These are phyloP conservation scores for Pterocles burchelli DNA, from an alignment of 2,113 vertebrate species.

Conservation along the genomic window DNA sequence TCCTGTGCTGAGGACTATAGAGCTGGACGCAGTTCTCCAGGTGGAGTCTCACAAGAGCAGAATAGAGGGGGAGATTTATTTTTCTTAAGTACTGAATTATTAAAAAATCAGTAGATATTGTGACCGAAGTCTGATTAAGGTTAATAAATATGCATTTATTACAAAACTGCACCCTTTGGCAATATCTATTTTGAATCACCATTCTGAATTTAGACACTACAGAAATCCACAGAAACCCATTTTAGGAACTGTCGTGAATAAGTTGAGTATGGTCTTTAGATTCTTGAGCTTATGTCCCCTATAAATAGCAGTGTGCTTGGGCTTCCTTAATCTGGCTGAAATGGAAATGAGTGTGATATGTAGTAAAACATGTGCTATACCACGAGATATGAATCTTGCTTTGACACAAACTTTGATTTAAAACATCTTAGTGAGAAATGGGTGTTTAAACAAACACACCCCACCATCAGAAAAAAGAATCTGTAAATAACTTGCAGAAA, in stretches of 20 bases:
- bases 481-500: neutral
- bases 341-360: neutral
- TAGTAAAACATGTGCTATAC: neutral
- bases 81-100: neutral
- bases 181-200: neutral
- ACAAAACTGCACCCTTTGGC: neutral
- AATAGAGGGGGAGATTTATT: too few relatives aligned
- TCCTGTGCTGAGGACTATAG: too few relatives aligned
- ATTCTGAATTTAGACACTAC: neutral
- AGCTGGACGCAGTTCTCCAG: too few relatives aligned
- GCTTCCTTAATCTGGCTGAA: neutral
- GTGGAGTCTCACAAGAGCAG: too few relatives aligned
- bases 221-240: neutral
- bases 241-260: neutral
- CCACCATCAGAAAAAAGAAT: neutral
- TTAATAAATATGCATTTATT: neutral
- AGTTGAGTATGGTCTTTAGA: neutral
- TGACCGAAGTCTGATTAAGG: neutral
- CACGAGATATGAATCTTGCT: neutral
- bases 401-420: neutral
- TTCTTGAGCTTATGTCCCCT: neutral
- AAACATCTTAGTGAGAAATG: conserved; percentile 5
- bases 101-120: neutral
- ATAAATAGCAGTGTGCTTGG: neutral
- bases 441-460: neutral